These are phyloP conservation scores for Lacerta agilis DNA, from an alignment of 2,797 vertebrate genomes.

Conservation along the genomic window DNA sequence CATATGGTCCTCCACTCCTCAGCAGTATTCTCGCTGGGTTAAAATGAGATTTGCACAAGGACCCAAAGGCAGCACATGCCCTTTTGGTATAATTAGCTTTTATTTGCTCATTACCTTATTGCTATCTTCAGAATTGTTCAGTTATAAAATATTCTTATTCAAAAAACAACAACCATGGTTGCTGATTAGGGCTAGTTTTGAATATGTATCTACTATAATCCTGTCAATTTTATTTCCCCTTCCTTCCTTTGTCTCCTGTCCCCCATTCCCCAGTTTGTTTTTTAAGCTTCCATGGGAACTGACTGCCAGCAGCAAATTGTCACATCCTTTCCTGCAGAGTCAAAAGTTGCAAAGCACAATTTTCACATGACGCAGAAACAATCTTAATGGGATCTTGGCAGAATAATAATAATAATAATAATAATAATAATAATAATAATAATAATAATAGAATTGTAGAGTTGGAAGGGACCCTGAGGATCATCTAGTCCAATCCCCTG, in stretches of 20 bases:
- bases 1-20: background rate
- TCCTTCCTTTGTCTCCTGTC: too few relatives aligned
- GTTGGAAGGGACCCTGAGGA: too few relatives aligned
- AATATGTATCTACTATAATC: background rate
- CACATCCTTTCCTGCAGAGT: background rate
- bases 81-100: constrained; percentile 26
- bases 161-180: constrained; percentile 8
- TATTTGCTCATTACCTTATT: constrained; percentile 23
- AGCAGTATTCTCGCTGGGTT: background rate
- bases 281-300: background rate
- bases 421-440: too few relatives aligned
- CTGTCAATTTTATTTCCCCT: background rate
- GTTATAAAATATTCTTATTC: background rate
- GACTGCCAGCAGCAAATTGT: background rate
- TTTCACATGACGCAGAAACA: background rate
- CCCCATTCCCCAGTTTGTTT: background rate
- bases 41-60: constrained; percentile 1
- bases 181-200: background rate
- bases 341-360: background rate
- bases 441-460: too few relatives aligned
- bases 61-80: background rate
- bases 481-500: too few relatives aligned
- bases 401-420: too few relatives aligned
- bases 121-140: background rate
- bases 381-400: background rate